These are phyloP conservation scores for Tachypleus tridentatus DNA, from an alignment of 1,140 invertebrate genomes.

Conservation along the genomic window DNA sequence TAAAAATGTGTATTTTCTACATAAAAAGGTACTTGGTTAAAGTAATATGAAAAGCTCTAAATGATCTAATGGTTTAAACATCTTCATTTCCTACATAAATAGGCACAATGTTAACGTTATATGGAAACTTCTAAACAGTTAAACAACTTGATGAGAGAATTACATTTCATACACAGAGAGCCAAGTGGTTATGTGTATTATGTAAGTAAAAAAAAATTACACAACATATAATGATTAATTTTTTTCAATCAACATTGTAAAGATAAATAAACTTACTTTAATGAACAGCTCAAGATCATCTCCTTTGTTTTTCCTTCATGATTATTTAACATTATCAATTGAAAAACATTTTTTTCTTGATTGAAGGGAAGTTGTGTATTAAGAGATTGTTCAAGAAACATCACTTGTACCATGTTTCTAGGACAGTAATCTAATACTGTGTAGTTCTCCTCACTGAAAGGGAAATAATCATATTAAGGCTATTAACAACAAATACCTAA, in stretches of 20 bases:
- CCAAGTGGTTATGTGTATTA: not conserved
- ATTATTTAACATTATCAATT: conserved; percentile 71
- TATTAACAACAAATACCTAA: conserved; percentile 44
- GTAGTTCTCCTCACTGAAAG: conserved; percentile 56
- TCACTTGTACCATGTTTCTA: conserved; percentile 59
- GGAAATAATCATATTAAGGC: not conserved
- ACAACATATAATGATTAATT: no score
- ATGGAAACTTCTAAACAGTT: no score
- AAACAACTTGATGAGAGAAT: no score
- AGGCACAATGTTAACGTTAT: no score
- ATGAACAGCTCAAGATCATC: conserved; percentile 57
- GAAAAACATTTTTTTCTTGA: conserved; percentile 49
- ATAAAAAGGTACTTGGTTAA: no score
- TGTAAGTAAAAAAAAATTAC: conserved; percentile 1
- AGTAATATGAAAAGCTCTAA: no score
- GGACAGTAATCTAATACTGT: conserved; percentile 69
- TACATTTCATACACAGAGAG: no score
- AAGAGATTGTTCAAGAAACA: conserved; percentile 34
- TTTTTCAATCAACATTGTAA: conserved; percentile 7
- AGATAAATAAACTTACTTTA: conserved; percentile 43
- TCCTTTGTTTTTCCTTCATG: conserved; percentile 60
- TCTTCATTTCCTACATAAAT: no score
- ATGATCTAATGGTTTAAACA: no score
- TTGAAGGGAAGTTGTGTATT: conserved; percentile 37
- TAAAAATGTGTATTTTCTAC: no score